phyloP scores from a whole-genome alignment of 2,888 invertebrate species.

The Micropterix aruncella region DNA sequence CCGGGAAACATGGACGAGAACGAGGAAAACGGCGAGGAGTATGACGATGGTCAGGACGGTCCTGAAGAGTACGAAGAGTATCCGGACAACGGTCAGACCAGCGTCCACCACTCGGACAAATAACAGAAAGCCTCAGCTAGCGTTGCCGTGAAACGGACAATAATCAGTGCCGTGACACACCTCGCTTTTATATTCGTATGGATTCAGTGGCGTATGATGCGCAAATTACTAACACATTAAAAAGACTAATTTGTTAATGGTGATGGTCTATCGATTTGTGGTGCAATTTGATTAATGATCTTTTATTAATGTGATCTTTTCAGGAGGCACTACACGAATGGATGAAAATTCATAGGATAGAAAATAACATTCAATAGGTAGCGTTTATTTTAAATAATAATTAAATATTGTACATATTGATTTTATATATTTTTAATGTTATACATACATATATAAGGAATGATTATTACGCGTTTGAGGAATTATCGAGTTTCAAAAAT shows the following conservation, averaged over 20 bases:
- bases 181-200: constrained; percentile 1
- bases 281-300: no score
- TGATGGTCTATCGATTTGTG: no score
- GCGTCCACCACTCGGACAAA: constrained; percentile 13
- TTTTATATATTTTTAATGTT: no score
- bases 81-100: constrained; percentile 24
- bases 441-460: no score
- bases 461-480: no score
- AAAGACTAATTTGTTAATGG: no score
- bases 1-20: constrained; percentile 41
- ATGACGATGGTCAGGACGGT: constrained; percentile 40
- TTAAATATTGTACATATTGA: no score
- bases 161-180: background rate
- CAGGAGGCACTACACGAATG: constrained; percentile 12
- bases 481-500: no score
- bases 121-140: constrained; percentile 12
- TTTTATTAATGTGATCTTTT: constrained; percentile 5
- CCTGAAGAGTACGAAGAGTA: constrained; percentile 47
- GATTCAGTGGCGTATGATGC: no score
- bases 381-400: no score
- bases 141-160: background rate
- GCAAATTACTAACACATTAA: no score
- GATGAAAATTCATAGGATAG: constrained; percentile 11
- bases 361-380: constrained; percentile 6
- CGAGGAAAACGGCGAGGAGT: constrained; percentile 35